Evolutionary conservation across 1,140 invertebrate species (phyloP).

Genomic region (Zaprionus gabonicus): DNA sequence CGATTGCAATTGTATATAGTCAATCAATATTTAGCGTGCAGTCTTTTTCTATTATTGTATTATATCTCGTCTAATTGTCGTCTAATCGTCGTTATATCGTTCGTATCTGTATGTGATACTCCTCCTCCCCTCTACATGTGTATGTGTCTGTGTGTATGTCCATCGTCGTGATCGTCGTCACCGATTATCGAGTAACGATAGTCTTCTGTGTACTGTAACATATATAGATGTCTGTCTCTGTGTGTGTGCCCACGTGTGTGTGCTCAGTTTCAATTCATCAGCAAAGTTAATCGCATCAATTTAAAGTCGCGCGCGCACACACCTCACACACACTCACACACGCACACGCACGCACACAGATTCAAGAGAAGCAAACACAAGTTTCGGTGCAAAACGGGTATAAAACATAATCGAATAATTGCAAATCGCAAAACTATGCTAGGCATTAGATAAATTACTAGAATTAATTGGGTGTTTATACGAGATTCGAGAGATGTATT

Average conservation of each 20-base stretch:
- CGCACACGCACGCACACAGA: conserved; percentile 6
- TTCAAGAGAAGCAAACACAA: conserved; percentile 58
- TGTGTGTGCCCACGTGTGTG: conserved; percentile 17
- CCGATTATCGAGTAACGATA: neutral
- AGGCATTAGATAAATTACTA: conserved; percentile 73
- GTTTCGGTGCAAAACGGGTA: conserved; percentile 84
- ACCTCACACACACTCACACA: conserved; percentile 14
- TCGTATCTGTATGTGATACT: conserved; percentile 17
- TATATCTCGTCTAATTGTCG: neutral
- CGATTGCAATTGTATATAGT: conserved; percentile 64
- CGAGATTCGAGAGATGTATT: neutral
- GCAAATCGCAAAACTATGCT: conserved; percentile 58
- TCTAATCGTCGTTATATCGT: neutral
- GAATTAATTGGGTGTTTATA: conserved; percentile 54
- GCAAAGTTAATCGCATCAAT: conserved; percentile 15
- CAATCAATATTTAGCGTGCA: conserved; percentile 40
- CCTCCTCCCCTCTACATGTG: conserved; percentile 27
- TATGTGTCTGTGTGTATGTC: conserved; percentile 29
- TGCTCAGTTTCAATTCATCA: conserved; percentile 31
- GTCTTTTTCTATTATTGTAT: conserved; percentile 42
- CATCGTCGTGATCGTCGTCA: neutral
- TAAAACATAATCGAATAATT: conserved; percentile 68
- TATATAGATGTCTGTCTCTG: conserved; percentile 48
- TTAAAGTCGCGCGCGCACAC: conserved; percentile 34
- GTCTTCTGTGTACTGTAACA: conserved; percentile 21